These are phyloP conservation scores for Palythoa grandiflora DNA, from an alignment of 92 coral and sea anemone species.

Conservation along the genomic window DNA sequence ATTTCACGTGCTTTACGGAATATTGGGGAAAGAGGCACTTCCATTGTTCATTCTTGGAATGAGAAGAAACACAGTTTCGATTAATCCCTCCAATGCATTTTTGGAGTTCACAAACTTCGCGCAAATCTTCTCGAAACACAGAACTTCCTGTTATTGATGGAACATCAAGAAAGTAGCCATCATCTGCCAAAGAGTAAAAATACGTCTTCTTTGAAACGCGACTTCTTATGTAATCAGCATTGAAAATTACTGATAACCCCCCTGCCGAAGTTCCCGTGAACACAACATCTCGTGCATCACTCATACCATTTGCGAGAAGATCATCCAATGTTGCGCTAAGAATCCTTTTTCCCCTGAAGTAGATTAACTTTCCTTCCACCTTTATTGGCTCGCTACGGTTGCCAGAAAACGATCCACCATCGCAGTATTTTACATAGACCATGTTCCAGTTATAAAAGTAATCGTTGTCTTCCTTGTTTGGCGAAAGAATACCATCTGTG, in stretches of 20 bases:
- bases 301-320: conserved; percentile 52
- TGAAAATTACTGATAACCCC: conserved; percentile 86
- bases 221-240: conserved; percentile 83
- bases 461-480: conserved; percentile 13
- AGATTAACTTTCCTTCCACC: conserved; percentile 43
- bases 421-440: conserved; percentile 57
- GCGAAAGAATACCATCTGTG: conserved; percentile 45
- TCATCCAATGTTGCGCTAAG: conserved; percentile 46
- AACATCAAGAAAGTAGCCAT: conserved; percentile 87
- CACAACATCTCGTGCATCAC: conserved; percentile 70
- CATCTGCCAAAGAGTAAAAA: conserved; percentile 81
- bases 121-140: conserved; percentile 68
- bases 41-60: conserved; percentile 65
- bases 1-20: conserved; percentile 62
- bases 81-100: conserved; percentile 79
- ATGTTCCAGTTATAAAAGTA: conserved; percentile 60
- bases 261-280: conserved; percentile 97
- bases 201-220: conserved; percentile 60
- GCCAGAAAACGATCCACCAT: conserved; percentile 65
- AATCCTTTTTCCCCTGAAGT: conserved; percentile 59
- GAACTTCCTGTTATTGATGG: conserved; percentile 55
- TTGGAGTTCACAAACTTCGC: conserved; percentile 76
- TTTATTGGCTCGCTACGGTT: conserved; percentile 54
- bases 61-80: conserved; percentile 54
- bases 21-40: conserved; percentile 81